Conservation (phyloP, 2,797 vertebrate species). For the Protonibea diacanthus region DNA sequence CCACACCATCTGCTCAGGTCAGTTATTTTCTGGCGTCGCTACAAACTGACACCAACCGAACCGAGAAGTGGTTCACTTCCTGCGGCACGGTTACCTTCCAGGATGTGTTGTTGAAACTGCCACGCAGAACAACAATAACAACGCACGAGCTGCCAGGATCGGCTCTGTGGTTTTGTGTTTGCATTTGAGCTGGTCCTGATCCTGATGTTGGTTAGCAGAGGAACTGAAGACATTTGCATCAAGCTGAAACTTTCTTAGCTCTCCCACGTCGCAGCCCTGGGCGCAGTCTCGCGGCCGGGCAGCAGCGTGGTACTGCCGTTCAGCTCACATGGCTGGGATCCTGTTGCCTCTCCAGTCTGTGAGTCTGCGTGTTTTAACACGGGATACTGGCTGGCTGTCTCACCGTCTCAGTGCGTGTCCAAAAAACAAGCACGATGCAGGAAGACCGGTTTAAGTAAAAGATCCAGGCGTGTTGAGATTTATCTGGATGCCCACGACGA, state of each 20-base stretch:
- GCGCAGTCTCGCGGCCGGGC: too few relatives aligned
- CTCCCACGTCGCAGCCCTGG: conserved; percentile 11
- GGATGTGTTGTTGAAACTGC: not conserved
- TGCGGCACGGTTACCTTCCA: not conserved
- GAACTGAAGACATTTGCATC: not conserved
- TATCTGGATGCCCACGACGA: too few relatives aligned
- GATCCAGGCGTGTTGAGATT: too few relatives aligned
- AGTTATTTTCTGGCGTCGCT: not conserved
- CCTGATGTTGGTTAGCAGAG: not conserved
- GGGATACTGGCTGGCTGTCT: too few relatives aligned
- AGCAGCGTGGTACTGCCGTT: too few relatives aligned
- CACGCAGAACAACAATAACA: conserved; percentile 11
- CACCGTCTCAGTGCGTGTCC: too few relatives aligned
- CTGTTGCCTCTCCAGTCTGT: too few relatives aligned
- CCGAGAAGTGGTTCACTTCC: not conserved
- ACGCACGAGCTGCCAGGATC: conserved; percentile 9
- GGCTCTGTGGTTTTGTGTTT: not conserved
- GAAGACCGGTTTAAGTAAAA: too few relatives aligned
- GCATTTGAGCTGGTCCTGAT: conserved; percentile 1
- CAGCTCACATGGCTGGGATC: too few relatives aligned
- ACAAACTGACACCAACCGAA: too few relatives aligned
- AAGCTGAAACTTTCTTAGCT: not conserved
- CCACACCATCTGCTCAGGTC: not conserved
- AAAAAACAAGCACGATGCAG: too few relatives aligned
- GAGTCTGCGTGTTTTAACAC: too few relatives aligned